Evolutionary conservation across 2,113 vertebrate species (phyloP).

Genomic region (Illadopsis cleaveri): DNA sequence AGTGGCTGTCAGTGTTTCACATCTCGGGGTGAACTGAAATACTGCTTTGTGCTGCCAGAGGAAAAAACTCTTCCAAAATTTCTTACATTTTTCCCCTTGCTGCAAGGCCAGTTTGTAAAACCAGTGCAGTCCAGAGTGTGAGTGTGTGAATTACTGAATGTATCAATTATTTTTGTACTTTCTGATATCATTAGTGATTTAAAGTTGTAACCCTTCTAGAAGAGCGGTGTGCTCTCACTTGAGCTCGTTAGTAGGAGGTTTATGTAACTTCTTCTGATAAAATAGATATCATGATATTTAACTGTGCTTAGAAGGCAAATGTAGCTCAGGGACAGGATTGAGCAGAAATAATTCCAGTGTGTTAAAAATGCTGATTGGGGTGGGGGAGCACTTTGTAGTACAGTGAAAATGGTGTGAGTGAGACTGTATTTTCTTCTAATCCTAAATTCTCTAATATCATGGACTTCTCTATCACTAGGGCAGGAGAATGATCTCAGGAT

Average conservation of each 20-base stretch:
- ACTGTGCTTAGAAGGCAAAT: background rate
- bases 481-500: background rate
- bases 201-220: background rate
- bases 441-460: background rate
- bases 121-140: background rate
- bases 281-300: background rate
- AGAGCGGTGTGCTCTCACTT: background rate
- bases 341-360: background rate
- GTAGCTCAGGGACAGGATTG: background rate
- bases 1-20: background rate
- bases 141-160: background rate
- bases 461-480: background rate
- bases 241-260: background rate
- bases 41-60: background rate
- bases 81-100: background rate
- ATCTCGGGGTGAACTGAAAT: background rate
- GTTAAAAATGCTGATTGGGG: background rate
- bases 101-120: background rate
- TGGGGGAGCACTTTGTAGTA: background rate
- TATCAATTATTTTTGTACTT: background rate
- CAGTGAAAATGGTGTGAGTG: background rate
- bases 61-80: background rate
- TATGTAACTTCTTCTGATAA: conserved; percentile 23
- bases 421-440: background rate
- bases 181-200: background rate